Evolutionary conservation across 2,888 invertebrate genomes (phyloP), one percentile per base, ranked within the genome.

Genomic region (Hypomecis punctinalis): DNA sequence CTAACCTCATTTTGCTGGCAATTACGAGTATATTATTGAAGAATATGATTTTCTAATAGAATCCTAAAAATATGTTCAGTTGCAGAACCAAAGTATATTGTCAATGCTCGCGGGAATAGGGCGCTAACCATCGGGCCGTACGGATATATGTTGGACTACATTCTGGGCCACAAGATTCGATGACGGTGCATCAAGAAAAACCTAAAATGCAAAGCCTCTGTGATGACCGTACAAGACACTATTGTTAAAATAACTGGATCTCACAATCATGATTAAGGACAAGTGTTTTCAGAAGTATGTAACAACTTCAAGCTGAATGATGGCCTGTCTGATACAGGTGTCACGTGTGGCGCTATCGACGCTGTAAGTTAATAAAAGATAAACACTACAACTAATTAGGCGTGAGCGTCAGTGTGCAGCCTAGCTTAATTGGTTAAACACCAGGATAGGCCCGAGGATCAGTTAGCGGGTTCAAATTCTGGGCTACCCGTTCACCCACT

Each of bases 121-220:
- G n/a, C 66, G 55, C 33, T 76, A 66, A 7, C 63, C 5, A 55
- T 70, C 7, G 67, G 69, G 36, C 46, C 58, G 7, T 66, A 62
- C 52, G 48, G 53, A 9, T 71, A 62, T 39, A 63, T 63, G 46
- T 51, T 65, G 36, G 69, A 69, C 60, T 66, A 69, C 64, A 68
- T 40, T 23, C 45, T 37, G 5, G 61, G 67, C 1, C 36, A n/a
- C 4, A 77, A 71, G 61, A 67, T 66, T 10, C 69, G 76, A 60
- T 80, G 77, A 76, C 67, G 73, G 9, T 69, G 80, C 64, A 39
- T 65, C 10, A 76, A 73, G 56, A 75, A 75, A 57, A 70, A 70
- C n/a, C 48, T 9, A 1, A 70, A 65, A 2, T 79, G 79, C 53
- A 67, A 66, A 33, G 78, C 76, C 0, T 55, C 70, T 6, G 8